Evolutionary conservation across 2,888 invertebrate species (phyloP), one percentile per base, ranked within the genome.

Genomic region (Drosophila parthenogenetica): DNA sequence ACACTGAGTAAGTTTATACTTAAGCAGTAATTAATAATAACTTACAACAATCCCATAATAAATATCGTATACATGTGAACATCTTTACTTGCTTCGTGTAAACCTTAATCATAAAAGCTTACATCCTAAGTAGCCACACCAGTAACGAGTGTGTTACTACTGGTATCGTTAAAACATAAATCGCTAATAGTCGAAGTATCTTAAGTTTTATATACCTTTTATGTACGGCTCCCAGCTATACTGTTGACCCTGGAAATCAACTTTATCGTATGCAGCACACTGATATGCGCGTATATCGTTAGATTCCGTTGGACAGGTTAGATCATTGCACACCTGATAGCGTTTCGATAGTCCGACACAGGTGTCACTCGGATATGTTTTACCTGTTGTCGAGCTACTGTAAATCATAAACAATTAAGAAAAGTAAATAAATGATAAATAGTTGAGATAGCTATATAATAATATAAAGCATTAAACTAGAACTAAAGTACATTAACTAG

Each of bases 201-300:
- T 11, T 35, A 35, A 35, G 0, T 35, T 35, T 11, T 13, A 35
- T 29, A 8, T 74, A 91, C 97, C 96, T 93, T 96, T 95, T 55
- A 96, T 93, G 92, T 95, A 97, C 0, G 97, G 96, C 91, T 96
- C 95, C 97, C 97, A 97, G 59, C 94, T 94, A 91, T 96, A 97
- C 85, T 94, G 94, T 68, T 94, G 94, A 63, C 96, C 96, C 86
- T 95, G 95, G 92, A 96, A 97, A 22, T 95, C 94, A 75, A 95
- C 93, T 75, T 94, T 94, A 92, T 97, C 96, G 91, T 95, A 97
- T 49, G 94, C 93, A 2, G 95, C 94, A 90, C 97, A 97, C 91
- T 97, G 97, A 87, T 95, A 94, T 39, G 94, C 93, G 71, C 97
- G 94, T 88, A 96, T 94, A 91, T 97, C 96, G 14, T 94, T 93